phyloP scores from a whole-genome alignment of 2,113 vertebrate species.

The Calonectris borealis region DNA sequence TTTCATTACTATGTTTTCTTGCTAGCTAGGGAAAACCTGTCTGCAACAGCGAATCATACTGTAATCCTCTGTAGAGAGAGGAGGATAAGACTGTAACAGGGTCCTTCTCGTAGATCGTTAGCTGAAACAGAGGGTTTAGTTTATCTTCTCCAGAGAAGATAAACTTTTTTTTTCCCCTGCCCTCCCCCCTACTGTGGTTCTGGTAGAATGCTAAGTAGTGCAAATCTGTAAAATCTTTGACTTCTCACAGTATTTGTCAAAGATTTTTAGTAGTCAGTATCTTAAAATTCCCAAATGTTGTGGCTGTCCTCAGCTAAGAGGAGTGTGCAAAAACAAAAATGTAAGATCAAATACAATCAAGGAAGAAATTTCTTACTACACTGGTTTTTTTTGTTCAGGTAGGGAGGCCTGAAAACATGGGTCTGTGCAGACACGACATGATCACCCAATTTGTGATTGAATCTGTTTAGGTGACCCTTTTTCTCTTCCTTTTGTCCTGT shows the following conservation, averaged over 20 bases:
- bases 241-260: not conserved
- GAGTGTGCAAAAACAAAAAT: not conserved
- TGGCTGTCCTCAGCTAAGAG: not conserved
- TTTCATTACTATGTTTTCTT: not conserved
- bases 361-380: not conserved
- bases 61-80: not conserved
- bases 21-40: not conserved
- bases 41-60: not conserved
- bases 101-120: not conserved
- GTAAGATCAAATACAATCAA: not conserved
- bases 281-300: not conserved
- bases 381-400: not conserved
- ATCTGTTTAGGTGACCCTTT: not conserved
- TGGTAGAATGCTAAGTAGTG: not conserved
- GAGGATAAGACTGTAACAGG: not conserved
- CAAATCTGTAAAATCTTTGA: not conserved
- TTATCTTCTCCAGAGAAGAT: not conserved
- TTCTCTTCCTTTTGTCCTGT: not conserved
- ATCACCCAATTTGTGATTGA: not conserved
- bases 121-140: not conserved
- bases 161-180: too few species aligned
- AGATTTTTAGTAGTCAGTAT: not conserved
- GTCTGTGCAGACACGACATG: not conserved
- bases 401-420: too few species aligned
- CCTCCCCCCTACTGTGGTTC: not conserved